Base-by-base conservation (phyloP, 2,797 vertebrate species). In the Falco novaeseelandiae region DNA sequence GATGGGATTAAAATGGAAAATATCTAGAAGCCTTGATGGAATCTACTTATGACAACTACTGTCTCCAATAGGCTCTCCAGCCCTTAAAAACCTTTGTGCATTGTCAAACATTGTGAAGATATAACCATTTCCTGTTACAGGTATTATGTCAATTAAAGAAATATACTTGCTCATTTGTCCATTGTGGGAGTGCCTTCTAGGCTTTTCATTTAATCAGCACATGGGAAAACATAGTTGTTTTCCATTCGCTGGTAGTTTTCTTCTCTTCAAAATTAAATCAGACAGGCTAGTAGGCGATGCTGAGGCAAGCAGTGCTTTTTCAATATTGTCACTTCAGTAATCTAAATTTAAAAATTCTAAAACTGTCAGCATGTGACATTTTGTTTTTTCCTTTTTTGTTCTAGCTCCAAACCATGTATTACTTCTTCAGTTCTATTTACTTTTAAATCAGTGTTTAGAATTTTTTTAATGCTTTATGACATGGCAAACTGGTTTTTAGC, bases 1-100 rank as follows among this genome's bases (percentile, higher is more conserved):
- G 30, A 66, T 73, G 94, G 96, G 96, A 97, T 98, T 98, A 97
- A 97, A 98, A 97, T 80, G 72, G 94, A 94, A 97, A 97, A 96
- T 93, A 96, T 92, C 95, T 95, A 73, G 65, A 42, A 96, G 90
- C 77, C 49, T 49, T 81, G 93, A 93, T 83, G 83, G 83, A 97
- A 95, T 96, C 97, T 93, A 32, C 72, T 95, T 96, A 84, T 13
- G 42, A 83, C 90, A 91, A 93, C 74, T 74, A 66, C 91, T 93
- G 78, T 83, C 94, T 96, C 90, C 71, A 83, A 29, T 6, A 44
- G 34, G 16, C 22, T 88, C 71, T 61, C 25, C 14, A 62, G 48
- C 38, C 40, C 54, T 52, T 40, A 42, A 76, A 94, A 93, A 49
- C 15, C 91, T 42, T 14, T 89, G 42, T 34, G 57, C 63, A 26